Percentiles rank a stretch among this genome's conserved stretches.
Conservation (phyloP, 2,797 vertebrate genomes). For the Sus cebifrons region DNA sequence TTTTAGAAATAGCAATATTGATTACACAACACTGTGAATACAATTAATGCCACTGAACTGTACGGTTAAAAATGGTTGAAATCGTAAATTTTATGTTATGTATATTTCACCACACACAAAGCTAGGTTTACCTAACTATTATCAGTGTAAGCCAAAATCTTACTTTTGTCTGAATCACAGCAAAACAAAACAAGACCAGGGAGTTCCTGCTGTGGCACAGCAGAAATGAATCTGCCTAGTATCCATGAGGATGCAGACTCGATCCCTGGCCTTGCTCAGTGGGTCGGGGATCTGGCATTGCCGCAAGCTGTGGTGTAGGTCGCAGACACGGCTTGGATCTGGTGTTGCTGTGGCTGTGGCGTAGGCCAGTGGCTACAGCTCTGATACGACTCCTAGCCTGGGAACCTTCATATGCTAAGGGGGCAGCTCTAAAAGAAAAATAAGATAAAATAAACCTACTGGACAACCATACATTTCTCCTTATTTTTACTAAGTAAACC, state of each 20-base stretch:
- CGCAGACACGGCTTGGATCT: too few relatives aligned
- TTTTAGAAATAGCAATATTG: background rate
- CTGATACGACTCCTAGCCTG: too few relatives aligned
- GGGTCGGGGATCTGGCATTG: too few relatives aligned
- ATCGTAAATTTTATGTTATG: background rate
- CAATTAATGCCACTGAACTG: background rate
- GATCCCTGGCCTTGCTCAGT: too few relatives aligned
- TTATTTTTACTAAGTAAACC: conserved; percentile 10
- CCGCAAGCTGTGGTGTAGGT: too few relatives aligned
- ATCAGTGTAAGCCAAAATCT: background rate
- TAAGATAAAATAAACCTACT: background rate
- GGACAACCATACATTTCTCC: background rate
- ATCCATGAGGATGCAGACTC: too few relatives aligned
- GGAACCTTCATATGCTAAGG: too few relatives aligned
- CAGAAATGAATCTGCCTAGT: too few relatives aligned
- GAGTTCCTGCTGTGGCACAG: background rate
- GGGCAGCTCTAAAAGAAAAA: too few relatives aligned
- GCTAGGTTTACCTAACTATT: background rate
- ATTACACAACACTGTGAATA: background rate
- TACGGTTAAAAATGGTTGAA: background rate
- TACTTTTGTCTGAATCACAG: conserved; percentile 37
- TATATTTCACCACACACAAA: background rate
- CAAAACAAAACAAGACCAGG: conserved; percentile 15
- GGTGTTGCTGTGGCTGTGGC: too few relatives aligned
- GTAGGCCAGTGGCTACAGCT: too few relatives aligned